Base-by-base conservation (phyloP, 2,113 vertebrate species). In the Nyctereutes procyonoides region DNA sequence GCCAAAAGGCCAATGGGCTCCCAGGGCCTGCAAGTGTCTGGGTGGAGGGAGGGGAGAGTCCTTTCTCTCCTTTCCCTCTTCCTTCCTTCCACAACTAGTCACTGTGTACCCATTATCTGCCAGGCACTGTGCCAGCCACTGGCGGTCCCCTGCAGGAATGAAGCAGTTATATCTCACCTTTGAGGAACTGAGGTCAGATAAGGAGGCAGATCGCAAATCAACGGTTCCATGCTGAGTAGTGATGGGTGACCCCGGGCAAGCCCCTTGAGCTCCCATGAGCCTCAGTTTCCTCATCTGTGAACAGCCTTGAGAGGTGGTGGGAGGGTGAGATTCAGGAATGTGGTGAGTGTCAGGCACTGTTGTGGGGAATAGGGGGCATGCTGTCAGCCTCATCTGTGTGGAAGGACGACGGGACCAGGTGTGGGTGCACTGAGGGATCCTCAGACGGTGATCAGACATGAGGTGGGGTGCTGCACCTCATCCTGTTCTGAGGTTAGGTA, bases 301-400 rank as follows among this genome's bases (percentile, higher is more conserved):
- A 35, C 71, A 26, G 81, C 53, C 62, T 20, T 8, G 2, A 55
- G 73, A 71, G 58, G 38, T 0, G 15, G 32, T 0, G 1, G 15
- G 24, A 19, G 11, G 19, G 8, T 14, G 60, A 38, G 56, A 65
- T 4, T 3, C 8, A 24, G 24, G 63, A n/a, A 67, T 2, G 0
- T 1, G 20, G 67, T 0, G 53, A 2, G 35, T 0, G 1, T 24
- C 14, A 28, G 51, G 93, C 0, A 0, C 93, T 58, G 10, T 22
- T 53, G n/a, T 12, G 2, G 0, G n/a, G 1, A 19, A n/a, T 10
- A 43, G 22, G 43, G 19, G 83, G 26, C 6, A 20, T 51, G 24
- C 35, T 63, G 28, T 28, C 2, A 5, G 65, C 48, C 24, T 62
- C 26, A 2, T 12, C 1, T 1, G 3, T 14, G 35, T 12, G 55